Conservation (phyloP, 1,140 invertebrate genomes). For the Aphidius gifuensis region DNA sequence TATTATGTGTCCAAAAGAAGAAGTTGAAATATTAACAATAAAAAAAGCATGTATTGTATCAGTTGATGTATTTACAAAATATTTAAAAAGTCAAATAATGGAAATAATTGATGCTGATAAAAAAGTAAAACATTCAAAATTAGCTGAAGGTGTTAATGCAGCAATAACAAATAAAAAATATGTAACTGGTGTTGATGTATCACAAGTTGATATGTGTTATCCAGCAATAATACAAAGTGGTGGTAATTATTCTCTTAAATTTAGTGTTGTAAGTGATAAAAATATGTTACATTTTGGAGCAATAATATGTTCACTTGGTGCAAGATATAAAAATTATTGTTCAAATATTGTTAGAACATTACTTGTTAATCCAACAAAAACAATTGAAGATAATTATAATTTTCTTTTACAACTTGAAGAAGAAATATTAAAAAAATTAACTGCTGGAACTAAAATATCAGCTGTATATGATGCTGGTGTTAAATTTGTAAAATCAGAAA, state of each 20-base stretch:
- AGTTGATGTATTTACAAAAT: slow-evolving; percentile 93
- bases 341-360: slow-evolving; percentile 98
- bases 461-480: slow-evolving; percentile 87
- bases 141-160: slow-evolving; percentile 91
- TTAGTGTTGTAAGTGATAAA: slow-evolving; percentile 91
- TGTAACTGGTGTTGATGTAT: slow-evolving; percentile 81
- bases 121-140: slow-evolving; percentile 92
- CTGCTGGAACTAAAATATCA: slow-evolving; percentile 79
- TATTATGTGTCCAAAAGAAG: slow-evolving; percentile 93
- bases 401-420: slow-evolving; percentile 91
- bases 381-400: slow-evolving; percentile 84
- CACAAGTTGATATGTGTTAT: slow-evolving; percentile 94
- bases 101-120: slow-evolving; percentile 98
- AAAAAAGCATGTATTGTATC: slow-evolving; percentile 93
- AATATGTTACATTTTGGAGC: slow-evolving; percentile 93
- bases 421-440: slow-evolving; percentile 81
- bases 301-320: slow-evolving; percentile 92
- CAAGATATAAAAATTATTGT: slow-evolving; percentile 96
- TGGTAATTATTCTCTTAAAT: slow-evolving; percentile 95
- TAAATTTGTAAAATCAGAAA: slow-evolving; percentile 82
- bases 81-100: slow-evolving; percentile 96
- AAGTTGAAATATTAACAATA: slow-evolving; percentile 85
- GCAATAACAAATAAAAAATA: slow-evolving; percentile 93
- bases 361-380: slow-evolving; percentile 87
- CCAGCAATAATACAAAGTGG: slow-evolving; percentile 98